Evolutionary conservation across 1,140 invertebrate genomes (phyloP).

Genomic region (Macrobrachium nipponense): DNA sequence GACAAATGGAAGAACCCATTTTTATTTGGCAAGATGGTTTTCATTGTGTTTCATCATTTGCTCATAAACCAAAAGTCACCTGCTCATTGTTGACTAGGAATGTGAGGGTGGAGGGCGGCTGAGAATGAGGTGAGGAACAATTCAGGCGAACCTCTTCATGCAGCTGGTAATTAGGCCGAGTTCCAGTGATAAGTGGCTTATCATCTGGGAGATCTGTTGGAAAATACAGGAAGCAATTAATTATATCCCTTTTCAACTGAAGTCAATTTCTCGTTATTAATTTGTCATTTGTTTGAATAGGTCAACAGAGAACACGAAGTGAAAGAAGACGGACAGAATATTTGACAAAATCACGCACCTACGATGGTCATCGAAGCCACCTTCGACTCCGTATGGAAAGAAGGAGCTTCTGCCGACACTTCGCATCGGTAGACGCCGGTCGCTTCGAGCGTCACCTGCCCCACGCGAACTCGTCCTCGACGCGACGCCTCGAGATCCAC

Average conservation of each 20-base stretch:
- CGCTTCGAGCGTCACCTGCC: too few species aligned
- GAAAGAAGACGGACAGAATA: not conserved
- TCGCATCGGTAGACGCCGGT: too few species aligned
- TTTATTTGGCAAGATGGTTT: too few species aligned
- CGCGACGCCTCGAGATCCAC: too few species aligned
- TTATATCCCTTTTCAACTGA: not conserved
- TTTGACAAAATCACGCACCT: not conserved
- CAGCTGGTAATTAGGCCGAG: not conserved
- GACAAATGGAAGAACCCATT: too few species aligned
- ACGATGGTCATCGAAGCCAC: too few species aligned
- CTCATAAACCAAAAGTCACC: not conserved
- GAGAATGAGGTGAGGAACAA: not conserved
- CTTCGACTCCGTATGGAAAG: too few species aligned
- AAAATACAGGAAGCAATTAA: not conserved
- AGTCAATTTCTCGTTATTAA: too few species aligned
- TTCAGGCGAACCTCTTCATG: not conserved
- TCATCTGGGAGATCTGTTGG: constrained; percentile 9
- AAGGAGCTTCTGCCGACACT: too few species aligned
- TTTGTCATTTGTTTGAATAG: not conserved
- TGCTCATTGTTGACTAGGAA: constrained; percentile 18
- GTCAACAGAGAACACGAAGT: not conserved
- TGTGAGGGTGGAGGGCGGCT: constrained; percentile 9
- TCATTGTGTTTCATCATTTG: too few species aligned
- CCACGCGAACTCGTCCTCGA: too few species aligned
- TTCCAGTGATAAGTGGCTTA: not conserved